Evolutionary conservation across 2,797 vertebrate genomes (phyloP).

Genomic region (Okamejei kenojei): DNA sequence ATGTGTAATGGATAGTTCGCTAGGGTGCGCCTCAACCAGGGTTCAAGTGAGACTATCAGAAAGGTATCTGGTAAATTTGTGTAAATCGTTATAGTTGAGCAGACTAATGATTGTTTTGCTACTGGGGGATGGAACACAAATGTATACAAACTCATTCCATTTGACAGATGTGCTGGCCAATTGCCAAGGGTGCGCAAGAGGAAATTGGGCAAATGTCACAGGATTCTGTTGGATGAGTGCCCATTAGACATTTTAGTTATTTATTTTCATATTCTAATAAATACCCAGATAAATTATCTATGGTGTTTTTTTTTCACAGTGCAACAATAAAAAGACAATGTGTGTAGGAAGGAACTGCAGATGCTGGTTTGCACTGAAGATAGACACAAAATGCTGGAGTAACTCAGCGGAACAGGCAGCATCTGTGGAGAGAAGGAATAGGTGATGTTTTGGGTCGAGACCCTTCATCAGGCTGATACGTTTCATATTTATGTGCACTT

Average conservation of each 20-base stretch:
- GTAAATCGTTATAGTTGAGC: neutral
- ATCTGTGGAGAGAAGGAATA: too few relatives aligned
- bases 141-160: neutral
- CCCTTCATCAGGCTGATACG: neutral
- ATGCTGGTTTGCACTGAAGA: too few relatives aligned
- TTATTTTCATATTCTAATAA: neutral
- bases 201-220: slow-evolving; percentile 11
- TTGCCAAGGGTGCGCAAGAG: neutral
- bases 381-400: too few relatives aligned
- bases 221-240: neutral
- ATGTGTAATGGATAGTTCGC: neutral
- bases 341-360: too few relatives aligned
- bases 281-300: neutral
- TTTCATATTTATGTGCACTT: neutral
- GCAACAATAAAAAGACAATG: neutral
- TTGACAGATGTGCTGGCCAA: slow-evolving; percentile 13
- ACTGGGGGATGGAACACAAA: neutral
- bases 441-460: too few relatives aligned
- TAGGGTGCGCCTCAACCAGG: neutral
- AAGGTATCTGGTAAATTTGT: neutral
- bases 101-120: neutral
- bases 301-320: slow-evolving; percentile 10
- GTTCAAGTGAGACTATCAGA: neutral
- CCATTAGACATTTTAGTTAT: neutral
- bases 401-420: too few relatives aligned